Evolutionary conservation across 2,113 vertebrate species (phyloP).

Genomic region (Procavia capensis): DNA sequence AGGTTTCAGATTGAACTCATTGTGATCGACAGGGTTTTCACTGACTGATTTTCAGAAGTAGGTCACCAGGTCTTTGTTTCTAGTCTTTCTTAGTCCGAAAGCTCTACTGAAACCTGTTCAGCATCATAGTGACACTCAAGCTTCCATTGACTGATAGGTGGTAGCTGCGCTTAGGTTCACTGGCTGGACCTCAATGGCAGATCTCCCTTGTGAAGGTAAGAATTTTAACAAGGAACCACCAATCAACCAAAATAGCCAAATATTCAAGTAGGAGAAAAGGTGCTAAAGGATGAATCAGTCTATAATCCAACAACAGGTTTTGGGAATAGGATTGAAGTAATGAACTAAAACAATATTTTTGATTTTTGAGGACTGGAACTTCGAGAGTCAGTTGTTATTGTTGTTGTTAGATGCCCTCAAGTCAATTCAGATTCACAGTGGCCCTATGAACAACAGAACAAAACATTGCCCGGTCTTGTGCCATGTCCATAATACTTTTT

Average conservation of each 20-base stretch:
- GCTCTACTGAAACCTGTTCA: neutral
- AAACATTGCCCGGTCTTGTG: no score
- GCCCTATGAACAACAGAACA: no score
- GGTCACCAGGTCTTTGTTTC: neutral
- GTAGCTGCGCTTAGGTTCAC: neutral
- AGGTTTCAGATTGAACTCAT: neutral
- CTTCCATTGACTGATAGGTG: neutral
- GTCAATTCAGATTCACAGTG: no score
- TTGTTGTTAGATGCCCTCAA: no score
- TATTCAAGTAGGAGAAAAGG: neutral
- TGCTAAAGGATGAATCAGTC: neutral
- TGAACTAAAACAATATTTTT: neutral
- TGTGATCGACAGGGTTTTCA: neutral
- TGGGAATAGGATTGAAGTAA: neutral
- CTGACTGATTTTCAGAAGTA: neutral
- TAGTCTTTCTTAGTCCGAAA: neutral
- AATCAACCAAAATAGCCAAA: neutral
- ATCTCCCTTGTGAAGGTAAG: neutral
- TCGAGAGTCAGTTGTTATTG: neutral
- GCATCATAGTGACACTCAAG: neutral
- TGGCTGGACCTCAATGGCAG: neutral
- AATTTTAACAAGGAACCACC: neutral
- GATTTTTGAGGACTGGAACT: neutral
- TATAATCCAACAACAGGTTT: neutral
- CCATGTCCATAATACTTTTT: no score